These are phyloP conservation scores for Trochalopteron elliotii DNA, from an alignment of 2,113 vertebrate species.

Conservation along the genomic window DNA sequence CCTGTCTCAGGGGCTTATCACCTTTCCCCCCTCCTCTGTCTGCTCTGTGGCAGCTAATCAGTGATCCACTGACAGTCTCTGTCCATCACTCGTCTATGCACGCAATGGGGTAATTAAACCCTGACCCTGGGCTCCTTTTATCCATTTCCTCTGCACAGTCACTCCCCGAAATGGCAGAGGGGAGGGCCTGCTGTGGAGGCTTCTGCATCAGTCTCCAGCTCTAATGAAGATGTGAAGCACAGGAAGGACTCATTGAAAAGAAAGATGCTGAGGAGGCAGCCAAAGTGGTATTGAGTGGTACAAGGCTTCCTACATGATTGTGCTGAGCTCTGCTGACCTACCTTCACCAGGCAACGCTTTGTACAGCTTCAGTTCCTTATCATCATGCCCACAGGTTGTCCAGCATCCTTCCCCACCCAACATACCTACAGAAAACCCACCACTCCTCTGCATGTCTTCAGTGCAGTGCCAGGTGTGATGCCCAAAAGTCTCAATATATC, in stretches of 20 bases:
- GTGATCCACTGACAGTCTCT: slow-evolving; percentile 56
- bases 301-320: neutral
- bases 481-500: neutral
- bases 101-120: slow-evolving; percentile 74
- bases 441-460: neutral
- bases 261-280: neutral
- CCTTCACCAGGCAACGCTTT: neutral
- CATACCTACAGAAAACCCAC: neutral
- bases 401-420: neutral
- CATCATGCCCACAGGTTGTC: neutral
- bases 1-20: slow-evolving; percentile 18
- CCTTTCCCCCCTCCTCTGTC: neutral
- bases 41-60: slow-evolving; percentile 21
- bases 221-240: neutral
- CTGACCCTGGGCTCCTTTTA: slow-evolving; percentile 68
- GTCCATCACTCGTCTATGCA: slow-evolving; percentile 55
- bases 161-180: neutral
- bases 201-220: slow-evolving; percentile 14
- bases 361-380: neutral
- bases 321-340: neutral
- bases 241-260: neutral
- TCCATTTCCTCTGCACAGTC: slow-evolving; percentile 66
- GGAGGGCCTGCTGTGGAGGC: neutral
- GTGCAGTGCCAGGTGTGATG: neutral
- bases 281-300: neutral